Percentiles rank a stretch among this genome's conserved stretches.
Conservation (phyloP, 2,113 vertebrate genomes). For the Heterotilapia buettikoferi region DNA sequence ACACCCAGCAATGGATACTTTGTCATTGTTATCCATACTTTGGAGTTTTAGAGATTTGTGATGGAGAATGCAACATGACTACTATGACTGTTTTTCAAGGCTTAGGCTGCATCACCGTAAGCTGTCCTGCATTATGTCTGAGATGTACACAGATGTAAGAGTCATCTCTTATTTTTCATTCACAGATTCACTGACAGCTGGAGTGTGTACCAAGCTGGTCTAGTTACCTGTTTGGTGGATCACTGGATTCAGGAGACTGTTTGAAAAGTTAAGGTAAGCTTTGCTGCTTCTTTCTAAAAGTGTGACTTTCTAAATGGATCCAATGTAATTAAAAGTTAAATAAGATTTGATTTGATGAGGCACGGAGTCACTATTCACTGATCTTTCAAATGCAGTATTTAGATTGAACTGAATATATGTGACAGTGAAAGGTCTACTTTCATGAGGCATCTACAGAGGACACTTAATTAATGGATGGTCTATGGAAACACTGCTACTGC, state of each 20-base stretch:
- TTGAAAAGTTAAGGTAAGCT: conserved; percentile 46
- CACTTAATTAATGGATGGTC: conserved; percentile 7
- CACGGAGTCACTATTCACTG: not conserved
- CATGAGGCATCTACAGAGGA: not conserved
- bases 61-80: not conserved
- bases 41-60: not conserved
- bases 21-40: not conserved
- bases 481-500: not conserved
- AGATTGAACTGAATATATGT: not conserved
- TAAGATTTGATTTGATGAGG: not conserved
- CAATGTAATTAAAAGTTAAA: not conserved
- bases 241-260: not conserved
- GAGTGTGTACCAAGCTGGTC: not conserved
- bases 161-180: not conserved
- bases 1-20: not conserved
- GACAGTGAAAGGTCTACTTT: not conserved
- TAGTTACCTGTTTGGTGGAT: not conserved
- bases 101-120: not conserved
- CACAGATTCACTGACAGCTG: conserved; percentile 35
- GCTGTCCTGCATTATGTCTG: not conserved
- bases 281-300: not conserved
- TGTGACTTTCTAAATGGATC: not conserved
- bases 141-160: not conserved
- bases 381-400: not conserved
- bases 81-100: not conserved